These are phyloP conservation scores for Atractosteus spatula DNA, from an alignment of 2,113 vertebrate species.

Conservation along the genomic window DNA sequence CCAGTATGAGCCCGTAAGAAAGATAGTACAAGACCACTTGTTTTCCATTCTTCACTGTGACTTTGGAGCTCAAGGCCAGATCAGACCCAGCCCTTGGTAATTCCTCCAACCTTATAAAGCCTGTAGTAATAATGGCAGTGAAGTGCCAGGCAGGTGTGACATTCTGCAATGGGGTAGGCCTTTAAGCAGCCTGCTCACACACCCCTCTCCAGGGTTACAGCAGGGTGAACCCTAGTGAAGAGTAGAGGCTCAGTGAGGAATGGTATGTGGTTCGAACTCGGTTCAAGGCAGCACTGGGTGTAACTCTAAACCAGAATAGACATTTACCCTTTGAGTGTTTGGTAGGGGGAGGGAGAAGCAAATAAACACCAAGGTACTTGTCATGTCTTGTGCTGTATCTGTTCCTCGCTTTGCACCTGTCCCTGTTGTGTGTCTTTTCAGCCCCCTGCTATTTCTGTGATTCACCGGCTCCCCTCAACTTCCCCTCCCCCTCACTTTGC, in stretches of 20 bases:
- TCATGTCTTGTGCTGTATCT: constrained; percentile 34
- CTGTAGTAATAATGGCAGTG: constrained; percentile 48
- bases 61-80: constrained; percentile 29
- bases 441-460: constrained; percentile 27
- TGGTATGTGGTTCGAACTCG: constrained; percentile 60
- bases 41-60: constrained; percentile 19
- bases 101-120: constrained; percentile 57
- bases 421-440: constrained; percentile 19
- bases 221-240: constrained; percentile 53
- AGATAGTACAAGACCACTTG: too few relatives aligned
- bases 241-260: constrained; percentile 59
- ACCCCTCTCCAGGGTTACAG: constrained; percentile 49
- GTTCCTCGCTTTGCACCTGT: constrained; percentile 15
- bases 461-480: constrained; percentile 31
- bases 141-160: constrained; percentile 43
- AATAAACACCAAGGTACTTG: constrained; percentile 69
- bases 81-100: constrained; percentile 37
- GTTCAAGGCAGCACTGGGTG: constrained; percentile 69
- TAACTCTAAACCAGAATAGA: constrained; percentile 75
- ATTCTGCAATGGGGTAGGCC: constrained; percentile 24
- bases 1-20: too few relatives aligned
- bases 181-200: constrained; percentile 26
- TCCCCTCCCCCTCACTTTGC: constrained; percentile 6
- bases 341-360: constrained; percentile 45
- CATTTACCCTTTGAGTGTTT: constrained; percentile 73